phyloP scores from a whole-genome alignment of 2,888 invertebrate species.

The Dolichomitus sp. region DNA sequence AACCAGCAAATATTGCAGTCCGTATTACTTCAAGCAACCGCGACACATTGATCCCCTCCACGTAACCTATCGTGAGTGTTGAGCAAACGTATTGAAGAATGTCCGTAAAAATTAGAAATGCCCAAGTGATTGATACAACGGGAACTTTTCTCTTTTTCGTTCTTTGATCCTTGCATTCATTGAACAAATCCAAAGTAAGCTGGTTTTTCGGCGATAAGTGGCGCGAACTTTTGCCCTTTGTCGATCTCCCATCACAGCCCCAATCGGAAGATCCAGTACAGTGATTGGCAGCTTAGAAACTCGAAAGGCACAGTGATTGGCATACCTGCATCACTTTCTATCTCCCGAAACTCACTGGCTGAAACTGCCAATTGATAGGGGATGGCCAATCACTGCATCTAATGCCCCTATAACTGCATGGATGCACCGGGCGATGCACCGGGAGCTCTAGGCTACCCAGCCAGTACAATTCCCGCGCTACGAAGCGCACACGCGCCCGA shows the following conservation, averaged over 20 bases:
- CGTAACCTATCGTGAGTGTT: constrained; percentile 24
- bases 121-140: constrained; percentile 37
- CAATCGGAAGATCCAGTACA: neutral
- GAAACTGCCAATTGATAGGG: neutral
- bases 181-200: constrained; percentile 30
- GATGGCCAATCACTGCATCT: neutral
- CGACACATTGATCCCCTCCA: neutral
- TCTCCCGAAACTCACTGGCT: neutral
- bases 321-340: neutral
- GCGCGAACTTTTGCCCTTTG: constrained; percentile 30
- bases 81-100: constrained; percentile 34
- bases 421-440: constrained; percentile 21
- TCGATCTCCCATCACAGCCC: neutral
- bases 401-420: neutral
- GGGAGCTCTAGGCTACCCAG: neutral
- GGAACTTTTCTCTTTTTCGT: neutral
- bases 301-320: neutral
- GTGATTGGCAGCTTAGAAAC: neutral
- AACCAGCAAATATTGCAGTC: constrained; percentile 22
- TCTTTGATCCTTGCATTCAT: constrained; percentile 14
- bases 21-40: neutral
- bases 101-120: constrained; percentile 53
- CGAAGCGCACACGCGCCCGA: constrained; percentile 67
- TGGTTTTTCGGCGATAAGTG: constrained; percentile 58
- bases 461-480: constrained; percentile 17